A percentile compares a stretch with the other conserved stretches of the same genome.
Evolutionary conservation across 2,113 vertebrate species (phyloP).

Genomic region (Sinocyclocheilus grahami): DNA sequence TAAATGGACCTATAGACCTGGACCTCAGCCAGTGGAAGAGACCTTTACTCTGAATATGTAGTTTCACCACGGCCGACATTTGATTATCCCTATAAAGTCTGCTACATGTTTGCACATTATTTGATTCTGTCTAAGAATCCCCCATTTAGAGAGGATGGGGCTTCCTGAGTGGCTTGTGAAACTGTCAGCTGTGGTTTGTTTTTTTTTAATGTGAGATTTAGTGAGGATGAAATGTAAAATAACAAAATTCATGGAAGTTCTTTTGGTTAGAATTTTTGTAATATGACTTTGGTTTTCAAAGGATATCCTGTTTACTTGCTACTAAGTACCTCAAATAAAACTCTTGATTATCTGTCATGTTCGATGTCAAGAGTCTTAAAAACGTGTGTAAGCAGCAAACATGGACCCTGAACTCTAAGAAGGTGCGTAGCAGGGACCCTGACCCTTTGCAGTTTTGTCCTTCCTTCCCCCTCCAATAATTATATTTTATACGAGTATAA

Average conservation of each 20-base stretch:
- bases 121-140: background rate
- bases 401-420: background rate
- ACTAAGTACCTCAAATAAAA: background rate
- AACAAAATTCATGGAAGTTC: background rate
- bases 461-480: background rate
- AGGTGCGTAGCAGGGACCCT: background rate
- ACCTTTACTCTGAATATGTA: background rate
- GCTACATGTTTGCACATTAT: background rate
- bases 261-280: background rate
- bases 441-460: background rate
- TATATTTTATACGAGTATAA: background rate
- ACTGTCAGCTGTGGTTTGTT: background rate
- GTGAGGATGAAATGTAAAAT: background rate
- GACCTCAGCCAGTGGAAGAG: slow-evolving; percentile 23
- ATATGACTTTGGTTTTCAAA: background rate
- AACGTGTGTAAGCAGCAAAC: background rate
- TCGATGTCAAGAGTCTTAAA: background rate
- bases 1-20: slow-evolving; percentile 7
- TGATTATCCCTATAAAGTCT: background rate
- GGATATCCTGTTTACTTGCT: background rate
- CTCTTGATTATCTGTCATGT: background rate
- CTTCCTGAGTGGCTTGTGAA: background rate
- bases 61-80: background rate
- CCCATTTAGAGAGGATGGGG: background rate
- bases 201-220: too few relatives aligned